Evolutionary conservation across 37 sponge, comb jelly and placozoan genomes (phyloP).

Genomic region (Oopsacas minuta): DNA sequence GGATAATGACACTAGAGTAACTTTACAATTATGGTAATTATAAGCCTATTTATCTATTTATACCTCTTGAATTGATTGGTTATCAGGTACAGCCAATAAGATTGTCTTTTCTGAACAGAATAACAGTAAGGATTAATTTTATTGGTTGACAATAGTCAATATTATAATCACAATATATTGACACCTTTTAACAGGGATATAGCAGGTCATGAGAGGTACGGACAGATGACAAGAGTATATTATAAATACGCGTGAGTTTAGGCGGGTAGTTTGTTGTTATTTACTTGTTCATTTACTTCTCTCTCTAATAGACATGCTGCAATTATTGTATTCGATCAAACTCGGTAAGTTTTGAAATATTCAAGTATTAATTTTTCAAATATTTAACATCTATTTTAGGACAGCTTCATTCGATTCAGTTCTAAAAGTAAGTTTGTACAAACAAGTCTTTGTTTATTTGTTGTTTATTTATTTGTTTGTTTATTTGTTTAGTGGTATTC

Average conservation of each 20-base stretch:
- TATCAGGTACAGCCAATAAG: too few relatives aligned
- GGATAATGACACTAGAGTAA: constrained; percentile 40
- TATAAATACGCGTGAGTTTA: constrained; percentile 87
- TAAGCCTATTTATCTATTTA: not conserved
- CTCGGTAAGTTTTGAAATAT: constrained; percentile 47
- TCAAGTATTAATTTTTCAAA: too few relatives aligned
- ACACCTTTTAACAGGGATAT: constrained; percentile 55
- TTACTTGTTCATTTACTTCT: not conserved
- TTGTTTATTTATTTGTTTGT: not conserved
- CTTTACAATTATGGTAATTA: constrained; percentile 71
- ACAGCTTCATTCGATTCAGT: constrained; percentile 74
- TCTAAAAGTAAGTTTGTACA: constrained; percentile 36
- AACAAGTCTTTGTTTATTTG: not conserved
- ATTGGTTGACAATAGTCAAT: not conserved
- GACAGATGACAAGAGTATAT: constrained; percentile 86
- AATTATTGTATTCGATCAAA: constrained; percentile 81
- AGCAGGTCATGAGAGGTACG: constrained; percentile 89
- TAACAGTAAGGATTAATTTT: too few relatives aligned
- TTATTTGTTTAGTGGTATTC: constrained; percentile 47
- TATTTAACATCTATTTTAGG: constrained; percentile 23
- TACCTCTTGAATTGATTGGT: too few relatives aligned
- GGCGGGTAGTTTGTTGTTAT: not conserved
- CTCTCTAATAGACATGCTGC: constrained; percentile 61
- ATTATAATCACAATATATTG: not conserved
- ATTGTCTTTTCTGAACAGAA: too few relatives aligned